Conservation (phyloP, 2,113 vertebrate species). For the Rattus norvegicus region DNA sequence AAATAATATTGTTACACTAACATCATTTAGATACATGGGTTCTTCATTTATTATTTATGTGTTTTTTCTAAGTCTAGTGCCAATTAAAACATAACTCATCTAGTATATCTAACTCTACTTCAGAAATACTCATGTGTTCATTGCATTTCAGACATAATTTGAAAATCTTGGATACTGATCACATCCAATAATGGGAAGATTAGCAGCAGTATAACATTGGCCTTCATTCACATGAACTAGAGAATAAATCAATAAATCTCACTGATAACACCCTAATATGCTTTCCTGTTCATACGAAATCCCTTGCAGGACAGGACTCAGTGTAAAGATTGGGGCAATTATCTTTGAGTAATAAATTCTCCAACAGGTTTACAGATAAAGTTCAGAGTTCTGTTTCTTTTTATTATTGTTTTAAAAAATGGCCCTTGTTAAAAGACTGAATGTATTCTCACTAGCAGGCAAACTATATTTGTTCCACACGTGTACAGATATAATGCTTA, state of each 20-base stretch:
- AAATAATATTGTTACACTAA: not conserved
- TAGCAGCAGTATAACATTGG: not conserved
- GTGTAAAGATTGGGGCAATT: not conserved
- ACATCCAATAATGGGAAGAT: conserved; percentile 37
- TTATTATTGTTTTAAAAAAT: conserved; percentile 45
- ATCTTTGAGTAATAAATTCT: not conserved
- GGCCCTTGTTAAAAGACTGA: not conserved
- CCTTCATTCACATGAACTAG: conserved; percentile 4
- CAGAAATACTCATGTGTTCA: not conserved
- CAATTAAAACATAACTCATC: conserved; percentile 44
- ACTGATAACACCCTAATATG: conserved; percentile 35
- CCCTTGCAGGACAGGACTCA: not conserved
- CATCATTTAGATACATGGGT: not conserved
- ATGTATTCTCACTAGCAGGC: not conserved
- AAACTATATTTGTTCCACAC: not conserved
- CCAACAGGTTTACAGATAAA: not conserved
- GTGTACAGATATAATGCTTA: conserved; percentile 23
- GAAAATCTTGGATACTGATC: not conserved
- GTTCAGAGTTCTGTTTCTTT: conserved; percentile 22
- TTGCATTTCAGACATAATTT: not conserved
- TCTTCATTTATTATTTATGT: conserved; percentile 45
- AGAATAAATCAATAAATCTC: conserved; percentile 63
- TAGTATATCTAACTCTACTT: not conserved
- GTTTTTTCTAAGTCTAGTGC: not conserved
- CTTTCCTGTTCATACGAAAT: conserved; percentile 55